Base-by-base conservation (phyloP, 2,888 invertebrate species). In the Scaptomyza polygonia region DNA sequence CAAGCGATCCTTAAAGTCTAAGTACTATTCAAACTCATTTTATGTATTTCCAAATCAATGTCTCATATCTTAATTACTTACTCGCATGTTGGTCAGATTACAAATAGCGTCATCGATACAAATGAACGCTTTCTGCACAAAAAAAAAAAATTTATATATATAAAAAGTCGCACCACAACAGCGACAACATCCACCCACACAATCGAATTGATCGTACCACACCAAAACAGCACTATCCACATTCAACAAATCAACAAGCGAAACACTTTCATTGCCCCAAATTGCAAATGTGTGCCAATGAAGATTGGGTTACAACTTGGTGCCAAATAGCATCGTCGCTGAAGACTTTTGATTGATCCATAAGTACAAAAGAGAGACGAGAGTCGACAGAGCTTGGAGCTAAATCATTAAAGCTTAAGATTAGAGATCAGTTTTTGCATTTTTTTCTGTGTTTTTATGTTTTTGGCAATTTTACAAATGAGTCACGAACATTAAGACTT, bases 91-190 rank as follows among this genome's bases (percentile, higher is more conserved):
- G 63, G 42, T 40, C 39, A 59, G 11, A 11, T 29, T 25, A 39
- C 39, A 39, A 39, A 8, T 9, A 47, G n/a, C 12, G 48, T 16
- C 43, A 48, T 51, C 45, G 21, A 43, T 43, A 59, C 45, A 34
- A 44, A 30, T 62, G 59, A 47, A 80, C 81, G 78, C 81, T 80
- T 80, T 84, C 81, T 84, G 72, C 67, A 59, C 63, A 30, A 39
- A n/a, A n/a, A n/a, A n/a, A n/a, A n/a, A n/a, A n/a, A n/a, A n/a
- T n/a, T n/a, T n/a, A 39, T 3, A 16, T 9, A 34, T 57, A 39
- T 45, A 53, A n/a, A 29, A 36, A 34, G 58, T 47, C n/a, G n/a
- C n/a, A 36, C 42, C 12, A 25, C 40, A 55, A 27, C 58, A 47
- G n/a, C 43, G 45, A n/a, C 52, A 45, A 16, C 36, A 49, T 39